Evolutionary conservation across 2,888 invertebrate genomes (phyloP), one percentile per base, ranked within the genome.

Genomic region (Patella caerulea): DNA sequence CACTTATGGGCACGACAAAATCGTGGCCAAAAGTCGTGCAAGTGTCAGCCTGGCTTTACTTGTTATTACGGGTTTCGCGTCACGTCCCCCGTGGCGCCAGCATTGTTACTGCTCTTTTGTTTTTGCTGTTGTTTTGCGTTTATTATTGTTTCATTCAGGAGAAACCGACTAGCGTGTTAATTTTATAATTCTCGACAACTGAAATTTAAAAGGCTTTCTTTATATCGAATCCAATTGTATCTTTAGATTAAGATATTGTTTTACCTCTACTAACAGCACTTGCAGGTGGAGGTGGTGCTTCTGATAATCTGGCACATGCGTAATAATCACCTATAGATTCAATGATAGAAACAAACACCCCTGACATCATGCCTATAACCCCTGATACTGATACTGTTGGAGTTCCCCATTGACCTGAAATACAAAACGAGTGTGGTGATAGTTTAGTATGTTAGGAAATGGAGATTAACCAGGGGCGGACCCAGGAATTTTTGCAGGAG

Each of bases 221-320:
- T 45, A 17, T 54, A 17, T 19, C 9, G 15, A 17, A 59, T 55
- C 19, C 24, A 19, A 54, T 73, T 17, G 19, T n/a, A 11, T 24
- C 4, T 19, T 12, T 17, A 71, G 19, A 59, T 45, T 56, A 76
- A 52, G 24, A 56, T 12, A 29, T 14, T 54, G 1, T 75, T 79
- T 71, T 95, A 0, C 96, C 97, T 73, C 97, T 94, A 92, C 97
- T 97, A 85, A 97, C 95, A 0, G 96, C 96, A 91, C 96, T 96
- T 7, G 95, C 92, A 0, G 97, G 97, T 0, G 97, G 97, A 0
- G 96, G 94, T 0, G 96, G 95, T 0, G 96, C 96, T 53, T 94
- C 96, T 52, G 92, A 87, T 45, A 94, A 89, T 81, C 93, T 86
- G 3, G 97, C 96, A 2, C 96, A 96, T 29, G 96, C 96, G 77